Conservation (phyloP, 2,113 vertebrate genomes). For the Phocoena phocoena region DNA sequence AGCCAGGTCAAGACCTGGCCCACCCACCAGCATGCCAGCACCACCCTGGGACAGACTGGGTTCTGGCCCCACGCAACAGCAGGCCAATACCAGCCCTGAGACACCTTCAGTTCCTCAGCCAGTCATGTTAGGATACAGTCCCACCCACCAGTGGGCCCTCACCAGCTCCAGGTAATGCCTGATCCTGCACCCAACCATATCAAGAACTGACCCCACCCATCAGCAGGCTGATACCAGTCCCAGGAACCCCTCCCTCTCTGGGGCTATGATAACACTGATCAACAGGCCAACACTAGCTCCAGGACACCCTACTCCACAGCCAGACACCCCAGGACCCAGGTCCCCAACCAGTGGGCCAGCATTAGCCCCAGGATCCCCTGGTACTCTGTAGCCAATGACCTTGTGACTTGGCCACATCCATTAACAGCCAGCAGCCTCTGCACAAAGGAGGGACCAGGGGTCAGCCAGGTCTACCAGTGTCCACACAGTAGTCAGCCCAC, state of each 20-base stretch:
- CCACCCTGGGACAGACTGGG: too few relatives aligned
- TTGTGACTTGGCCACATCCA: not conserved
- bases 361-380: not conserved
- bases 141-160: not conserved
- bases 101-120: too few relatives aligned
- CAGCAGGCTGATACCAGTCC: not conserved
- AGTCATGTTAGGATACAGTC: too few relatives aligned
- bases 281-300: not conserved
- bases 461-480: fast-evolving
- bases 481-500: not conserved
- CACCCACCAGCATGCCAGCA: too few relatives aligned
- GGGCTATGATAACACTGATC: not conserved
- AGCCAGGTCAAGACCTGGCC: too few relatives aligned
- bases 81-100: too few relatives aligned
- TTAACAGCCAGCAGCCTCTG: not conserved
- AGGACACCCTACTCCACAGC: not conserved
- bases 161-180: not conserved
- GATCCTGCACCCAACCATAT: too few relatives aligned
- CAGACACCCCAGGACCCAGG: not conserved
- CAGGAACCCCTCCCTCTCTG: not conserved
- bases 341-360: not conserved
- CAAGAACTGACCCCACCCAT: too few relatives aligned
- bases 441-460: not conserved
- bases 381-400: not conserved
- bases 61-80: too few relatives aligned